phyloP scores from a whole-genome alignment of 2,797 vertebrate species.

The Protosalanx chinensis region DNA sequence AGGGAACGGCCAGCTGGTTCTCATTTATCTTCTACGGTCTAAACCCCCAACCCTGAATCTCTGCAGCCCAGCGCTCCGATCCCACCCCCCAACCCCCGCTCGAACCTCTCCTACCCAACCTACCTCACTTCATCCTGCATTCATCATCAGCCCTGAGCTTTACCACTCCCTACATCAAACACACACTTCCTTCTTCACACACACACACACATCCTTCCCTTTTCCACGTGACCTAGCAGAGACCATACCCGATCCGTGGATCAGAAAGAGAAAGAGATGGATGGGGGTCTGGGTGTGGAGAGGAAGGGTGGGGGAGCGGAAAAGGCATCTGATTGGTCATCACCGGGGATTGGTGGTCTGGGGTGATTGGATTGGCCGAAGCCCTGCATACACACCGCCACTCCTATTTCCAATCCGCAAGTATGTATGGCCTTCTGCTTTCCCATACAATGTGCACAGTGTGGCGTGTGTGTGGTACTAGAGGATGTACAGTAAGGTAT shows the following conservation, averaged over 20 bases:
- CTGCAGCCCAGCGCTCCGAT: not conserved
- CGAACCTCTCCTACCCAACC: not conserved
- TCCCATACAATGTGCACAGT: slow-evolving; percentile 6
- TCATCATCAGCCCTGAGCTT: too few relatives aligned
- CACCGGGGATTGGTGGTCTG: not conserved
- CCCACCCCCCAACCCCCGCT: not conserved
- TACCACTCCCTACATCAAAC: slow-evolving; percentile 15
- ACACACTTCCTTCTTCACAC: slow-evolving; percentile 7
- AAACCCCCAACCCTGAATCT: not conserved
- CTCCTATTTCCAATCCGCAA: slow-evolving; percentile 10
- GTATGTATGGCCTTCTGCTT: slow-evolving; percentile 18
- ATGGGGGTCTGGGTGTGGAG: not conserved
- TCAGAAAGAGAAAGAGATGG: not conserved
- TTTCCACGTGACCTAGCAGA: not conserved
- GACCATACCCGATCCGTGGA: slow-evolving; percentile 2
- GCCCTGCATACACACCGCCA: slow-evolving; percentile 23
- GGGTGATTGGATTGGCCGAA: slow-evolving; percentile 34
- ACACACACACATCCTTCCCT: slow-evolving; percentile 1
- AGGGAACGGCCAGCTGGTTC: slow-evolving; percentile 50
- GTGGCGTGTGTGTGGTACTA: slow-evolving; percentile 5
- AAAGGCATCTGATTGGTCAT: slow-evolving; percentile 19
- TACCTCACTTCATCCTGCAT: too few relatives aligned
- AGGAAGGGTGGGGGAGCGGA: slow-evolving; percentile 27
- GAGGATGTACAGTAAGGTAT: not conserved
- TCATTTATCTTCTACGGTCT: slow-evolving; percentile 40